phyloP scores from a whole-genome alignment of 2,113 vertebrate genomes.

The Poeciliopsis occidentalis region DNA sequence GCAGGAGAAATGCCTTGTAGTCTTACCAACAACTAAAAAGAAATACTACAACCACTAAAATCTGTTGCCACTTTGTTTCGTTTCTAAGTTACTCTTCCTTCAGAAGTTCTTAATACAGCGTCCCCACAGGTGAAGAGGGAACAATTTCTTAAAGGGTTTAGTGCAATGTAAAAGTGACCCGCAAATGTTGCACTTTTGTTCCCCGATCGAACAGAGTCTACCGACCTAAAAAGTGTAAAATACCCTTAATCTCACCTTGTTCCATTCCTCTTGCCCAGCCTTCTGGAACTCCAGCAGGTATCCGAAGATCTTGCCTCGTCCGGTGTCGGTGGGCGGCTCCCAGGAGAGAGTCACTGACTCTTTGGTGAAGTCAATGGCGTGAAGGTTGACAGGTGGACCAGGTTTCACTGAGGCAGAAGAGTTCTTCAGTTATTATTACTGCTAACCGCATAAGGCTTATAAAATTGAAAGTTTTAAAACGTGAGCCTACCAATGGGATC shows the following conservation, averaged over 20 bases:
- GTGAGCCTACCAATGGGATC: slow-evolving; percentile 90
- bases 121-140: no score
- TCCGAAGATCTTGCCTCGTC: slow-evolving; percentile 94
- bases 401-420: slow-evolving; percentile 83
- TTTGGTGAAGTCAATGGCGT: slow-evolving; percentile 90
- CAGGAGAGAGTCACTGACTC: slow-evolving; percentile 92
- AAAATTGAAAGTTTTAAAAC: background rate
- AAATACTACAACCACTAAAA: no score
- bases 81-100: no score
- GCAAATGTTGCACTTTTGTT: no score
- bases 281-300: slow-evolving; percentile 96
- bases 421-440: background rate
- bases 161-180: no score
- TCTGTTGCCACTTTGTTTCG: no score
- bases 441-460: background rate
- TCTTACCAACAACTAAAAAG: no score
- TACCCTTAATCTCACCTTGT: slow-evolving; percentile 71
- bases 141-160: no score
- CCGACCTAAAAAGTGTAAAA: no score
- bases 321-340: slow-evolving; percentile 90
- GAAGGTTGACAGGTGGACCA: slow-evolving; percentile 88
- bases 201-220: no score
- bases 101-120: no score
- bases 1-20: no score
- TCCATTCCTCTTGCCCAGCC: slow-evolving; percentile 93